Evolutionary conservation across 2,113 vertebrate species (phyloP).

Genomic region (Myotis davidii): DNA sequence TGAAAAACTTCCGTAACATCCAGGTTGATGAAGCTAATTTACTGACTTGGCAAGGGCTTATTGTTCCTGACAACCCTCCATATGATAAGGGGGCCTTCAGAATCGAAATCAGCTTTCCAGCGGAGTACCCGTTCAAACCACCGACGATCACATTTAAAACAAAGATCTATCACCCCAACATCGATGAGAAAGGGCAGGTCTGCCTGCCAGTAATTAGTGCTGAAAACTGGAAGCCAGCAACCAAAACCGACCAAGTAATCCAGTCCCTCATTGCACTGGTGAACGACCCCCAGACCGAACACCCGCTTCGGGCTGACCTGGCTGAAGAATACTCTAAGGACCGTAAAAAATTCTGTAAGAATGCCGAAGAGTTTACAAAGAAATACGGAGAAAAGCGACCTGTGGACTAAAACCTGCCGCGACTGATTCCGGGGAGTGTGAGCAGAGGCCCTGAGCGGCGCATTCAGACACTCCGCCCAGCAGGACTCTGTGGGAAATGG

Average conservation of each 20-base stretch:
- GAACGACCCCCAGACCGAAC: slow-evolving; percentile 98
- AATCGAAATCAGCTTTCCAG: slow-evolving; percentile 99
- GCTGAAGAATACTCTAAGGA: slow-evolving; percentile 99
- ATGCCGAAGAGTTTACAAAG: slow-evolving; percentile 99
- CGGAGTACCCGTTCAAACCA: slow-evolving; percentile 99
- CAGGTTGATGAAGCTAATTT: slow-evolving; percentile 99
- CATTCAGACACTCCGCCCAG: slow-evolving; percentile 88
- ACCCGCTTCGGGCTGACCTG: slow-evolving; percentile 98
- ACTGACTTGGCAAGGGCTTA: slow-evolving; percentile 99
- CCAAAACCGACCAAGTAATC: slow-evolving; percentile 99
- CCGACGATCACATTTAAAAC: slow-evolving; percentile 99
- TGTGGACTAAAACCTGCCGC: slow-evolving; percentile 95
- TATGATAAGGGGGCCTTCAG: slow-evolving; percentile 99
- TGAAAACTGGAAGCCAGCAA: slow-evolving; percentile 99
- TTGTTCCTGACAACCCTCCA: slow-evolving; percentile 99
- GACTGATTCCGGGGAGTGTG: slow-evolving; percentile 81
- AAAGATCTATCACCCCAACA: slow-evolving; percentile 99
- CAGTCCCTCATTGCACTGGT: slow-evolving; percentile 99
- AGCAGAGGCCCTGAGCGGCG: slow-evolving; percentile 90
- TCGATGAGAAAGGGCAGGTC: slow-evolving; percentile 99
- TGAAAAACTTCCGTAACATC: slow-evolving; percentile 99
- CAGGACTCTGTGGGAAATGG: slow-evolving; percentile 90
- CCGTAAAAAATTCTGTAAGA: slow-evolving; percentile 99
- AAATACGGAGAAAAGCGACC: slow-evolving; percentile 99
- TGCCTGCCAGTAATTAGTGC: slow-evolving; percentile 99